Conservation (phyloP, 2,888 invertebrate species). For the Nomada goodeniana region DNA sequence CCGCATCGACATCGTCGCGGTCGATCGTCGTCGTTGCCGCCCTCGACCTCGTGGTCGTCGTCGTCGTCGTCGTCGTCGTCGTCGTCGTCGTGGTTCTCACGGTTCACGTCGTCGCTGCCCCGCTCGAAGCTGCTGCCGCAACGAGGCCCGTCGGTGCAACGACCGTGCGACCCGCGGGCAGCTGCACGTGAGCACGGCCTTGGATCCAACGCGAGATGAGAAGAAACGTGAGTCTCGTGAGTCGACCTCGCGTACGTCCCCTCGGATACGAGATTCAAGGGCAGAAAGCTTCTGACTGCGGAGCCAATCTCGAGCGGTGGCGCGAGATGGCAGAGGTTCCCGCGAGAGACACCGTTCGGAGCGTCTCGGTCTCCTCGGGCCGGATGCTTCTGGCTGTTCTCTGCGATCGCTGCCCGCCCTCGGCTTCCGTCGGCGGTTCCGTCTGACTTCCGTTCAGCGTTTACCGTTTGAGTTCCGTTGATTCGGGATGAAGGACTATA, state of each 20-base stretch:
- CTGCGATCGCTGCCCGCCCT: not conserved
- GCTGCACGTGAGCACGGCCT: slow-evolving; percentile 67
- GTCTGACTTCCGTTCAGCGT: not conserved
- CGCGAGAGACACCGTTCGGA: slow-evolving; percentile 3
- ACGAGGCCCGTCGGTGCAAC: slow-evolving; percentile 53
- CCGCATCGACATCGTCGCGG: slow-evolving; percentile 38
- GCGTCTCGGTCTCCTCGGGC: not conserved
- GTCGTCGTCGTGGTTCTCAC: slow-evolving; percentile 11
- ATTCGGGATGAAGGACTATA: not conserved
- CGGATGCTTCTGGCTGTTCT: not conserved
- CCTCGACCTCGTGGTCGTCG: slow-evolving; percentile 25
- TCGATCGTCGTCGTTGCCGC: slow-evolving; percentile 26
- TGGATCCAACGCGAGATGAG: slow-evolving; percentile 68
- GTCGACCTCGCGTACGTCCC: not conserved
- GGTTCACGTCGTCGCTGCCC: slow-evolving; percentile 23
- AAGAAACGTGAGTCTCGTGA: slow-evolving; percentile 69
- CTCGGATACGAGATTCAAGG: slow-evolving; percentile 20
- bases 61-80: slow-evolving; percentile 16
- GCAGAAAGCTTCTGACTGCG: slow-evolving; percentile 2
- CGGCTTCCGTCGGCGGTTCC: not conserved
- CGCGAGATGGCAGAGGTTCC: slow-evolving; percentile 46
- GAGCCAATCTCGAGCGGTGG: not conserved
- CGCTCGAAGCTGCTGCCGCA: slow-evolving; percentile 26
- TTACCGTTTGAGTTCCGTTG: too few species aligned
- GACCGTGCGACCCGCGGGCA: slow-evolving; percentile 54